These are phyloP conservation scores for Xenops minutus DNA, from an alignment of 2,797 vertebrate genomes.

Conservation along the genomic window DNA sequence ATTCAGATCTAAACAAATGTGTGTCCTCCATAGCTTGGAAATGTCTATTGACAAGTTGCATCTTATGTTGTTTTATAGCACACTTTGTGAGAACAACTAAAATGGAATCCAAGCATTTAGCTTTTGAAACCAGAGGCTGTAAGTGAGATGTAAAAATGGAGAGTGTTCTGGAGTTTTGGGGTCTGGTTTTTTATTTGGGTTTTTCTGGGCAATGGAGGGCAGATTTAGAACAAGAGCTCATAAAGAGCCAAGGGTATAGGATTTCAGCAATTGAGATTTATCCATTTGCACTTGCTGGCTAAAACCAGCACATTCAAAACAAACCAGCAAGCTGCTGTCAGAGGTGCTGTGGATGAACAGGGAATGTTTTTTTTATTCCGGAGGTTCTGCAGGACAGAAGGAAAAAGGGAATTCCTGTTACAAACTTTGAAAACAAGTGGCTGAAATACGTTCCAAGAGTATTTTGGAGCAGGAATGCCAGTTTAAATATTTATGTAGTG, in stretches of 20 bases:
- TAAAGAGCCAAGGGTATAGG: slow-evolving; percentile 6
- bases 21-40: not conserved
- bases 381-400: slow-evolving; percentile 4
- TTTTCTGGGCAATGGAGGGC: not conserved
- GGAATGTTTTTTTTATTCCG: not conserved
- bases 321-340: slow-evolving; percentile 27
- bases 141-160: not conserved
- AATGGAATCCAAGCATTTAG: not conserved
- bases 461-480: slow-evolving; percentile 56
- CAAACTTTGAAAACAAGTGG: slow-evolving; percentile 49
- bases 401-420: slow-evolving; percentile 43
- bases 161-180: not conserved
- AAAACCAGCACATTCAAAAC: slow-evolving; percentile 18
- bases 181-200: not conserved
- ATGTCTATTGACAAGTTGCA: not conserved
- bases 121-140: not conserved
- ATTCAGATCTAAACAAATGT: not conserved
- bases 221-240: not conserved
- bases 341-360: slow-evolving; percentile 17
- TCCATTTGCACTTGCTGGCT: slow-evolving; percentile 18
- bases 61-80: not conserved
- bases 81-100: not conserved
- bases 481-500: slow-evolving; percentile 71
- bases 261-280: slow-evolving; percentile 25
- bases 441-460: slow-evolving; percentile 45